Percentiles rank a stretch among this genome's conserved stretches.
phyloP scores from a whole-genome alignment of 2,888 invertebrate genomes.

The Myathropa florea region DNA sequence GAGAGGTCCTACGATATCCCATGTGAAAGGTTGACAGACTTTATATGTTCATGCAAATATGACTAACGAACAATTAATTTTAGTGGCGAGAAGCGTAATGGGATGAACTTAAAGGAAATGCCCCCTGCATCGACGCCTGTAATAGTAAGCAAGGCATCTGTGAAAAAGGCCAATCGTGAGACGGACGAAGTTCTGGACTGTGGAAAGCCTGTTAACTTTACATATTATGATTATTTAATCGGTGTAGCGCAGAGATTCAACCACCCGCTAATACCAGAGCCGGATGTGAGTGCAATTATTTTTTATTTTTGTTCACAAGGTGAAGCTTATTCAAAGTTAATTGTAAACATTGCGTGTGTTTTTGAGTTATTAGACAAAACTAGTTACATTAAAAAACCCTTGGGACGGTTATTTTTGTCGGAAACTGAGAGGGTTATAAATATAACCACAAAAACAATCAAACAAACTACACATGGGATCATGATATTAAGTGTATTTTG shows the following conservation, averaged over 20 bases:
- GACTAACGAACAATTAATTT: neutral
- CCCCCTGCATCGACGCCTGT: conserved; percentile 46
- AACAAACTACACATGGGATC: no score
- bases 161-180: conserved; percentile 68
- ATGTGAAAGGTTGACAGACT: conserved; percentile 63
- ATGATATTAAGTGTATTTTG: no score
- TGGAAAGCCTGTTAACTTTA: conserved; percentile 92
- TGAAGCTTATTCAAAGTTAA: no score
- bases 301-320: neutral
- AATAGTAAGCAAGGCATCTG: conserved; percentile 29
- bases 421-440: no score
- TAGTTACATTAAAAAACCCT: neutral
- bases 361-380: neutral
- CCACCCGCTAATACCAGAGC: conserved; percentile 92
- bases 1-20: conserved; percentile 69
- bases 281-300: conserved; percentile 82
- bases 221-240: conserved; percentile 93
- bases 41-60: neutral
- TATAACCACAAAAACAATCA: no score
- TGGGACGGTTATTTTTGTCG: no score
- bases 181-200: conserved; percentile 88
- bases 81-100: conserved; percentile 47
- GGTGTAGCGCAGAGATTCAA: conserved; percentile 91
- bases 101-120: conserved; percentile 19
- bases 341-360: no score